Evolutionary conservation across 2,113 vertebrate genomes (phyloP).

Genomic region (Pavo muticus): DNA sequence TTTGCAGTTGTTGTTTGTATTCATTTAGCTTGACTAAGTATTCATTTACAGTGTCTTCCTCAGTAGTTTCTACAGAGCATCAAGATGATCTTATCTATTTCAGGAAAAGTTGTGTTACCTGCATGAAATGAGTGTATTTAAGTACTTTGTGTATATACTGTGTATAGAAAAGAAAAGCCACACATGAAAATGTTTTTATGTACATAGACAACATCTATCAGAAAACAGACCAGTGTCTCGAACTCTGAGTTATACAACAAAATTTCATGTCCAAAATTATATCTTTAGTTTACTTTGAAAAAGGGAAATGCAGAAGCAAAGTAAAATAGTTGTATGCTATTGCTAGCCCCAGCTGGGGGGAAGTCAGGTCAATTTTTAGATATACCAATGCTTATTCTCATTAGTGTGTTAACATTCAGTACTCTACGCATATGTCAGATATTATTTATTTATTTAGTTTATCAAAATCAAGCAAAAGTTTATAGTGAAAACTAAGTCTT

Average conservation of each 20-base stretch:
- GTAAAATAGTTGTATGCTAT: background rate
- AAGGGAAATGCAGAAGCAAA: background rate
- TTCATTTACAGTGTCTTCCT: background rate
- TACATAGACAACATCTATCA: background rate
- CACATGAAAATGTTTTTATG: background rate
- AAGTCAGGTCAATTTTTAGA: background rate
- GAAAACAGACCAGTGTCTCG: background rate
- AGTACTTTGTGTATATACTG: background rate
- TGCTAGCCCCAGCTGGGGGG: background rate
- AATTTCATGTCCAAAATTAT: background rate
- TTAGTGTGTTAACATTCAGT: background rate
- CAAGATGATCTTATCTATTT: background rate
- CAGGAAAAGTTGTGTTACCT: background rate
- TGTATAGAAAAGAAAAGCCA: background rate
- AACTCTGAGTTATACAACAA: background rate
- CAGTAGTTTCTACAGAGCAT: background rate
- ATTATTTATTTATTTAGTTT: background rate
- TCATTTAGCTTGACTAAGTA: background rate
- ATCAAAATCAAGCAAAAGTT: background rate
- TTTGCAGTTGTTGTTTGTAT: background rate
- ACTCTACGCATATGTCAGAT: background rate
- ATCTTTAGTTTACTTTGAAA: background rate
- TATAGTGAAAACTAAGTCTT: background rate
- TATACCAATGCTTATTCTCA: background rate
- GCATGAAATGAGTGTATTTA: background rate